Evolutionary conservation across 2,888 invertebrate species (phyloP).

Genomic region (Trachelus stipa): DNA sequence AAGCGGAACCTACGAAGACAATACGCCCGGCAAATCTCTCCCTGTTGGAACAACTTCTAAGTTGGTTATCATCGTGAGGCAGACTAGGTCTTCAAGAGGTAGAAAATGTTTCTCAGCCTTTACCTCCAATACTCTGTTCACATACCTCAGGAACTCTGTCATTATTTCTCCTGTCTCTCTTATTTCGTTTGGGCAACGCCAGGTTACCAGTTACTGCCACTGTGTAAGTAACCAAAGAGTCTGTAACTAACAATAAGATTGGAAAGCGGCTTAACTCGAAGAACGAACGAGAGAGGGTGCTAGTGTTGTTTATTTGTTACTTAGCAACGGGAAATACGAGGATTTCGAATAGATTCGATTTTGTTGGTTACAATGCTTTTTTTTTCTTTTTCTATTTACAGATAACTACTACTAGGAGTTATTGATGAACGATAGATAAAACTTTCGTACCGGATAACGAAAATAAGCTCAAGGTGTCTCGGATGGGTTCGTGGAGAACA

Average conservation of each 20-base stretch:
- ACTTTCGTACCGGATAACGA: not conserved
- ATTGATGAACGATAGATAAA: not conserved
- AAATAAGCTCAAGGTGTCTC: not conserved
- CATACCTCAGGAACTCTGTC: not conserved
- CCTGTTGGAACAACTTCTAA: not conserved
- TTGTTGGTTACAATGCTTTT: not conserved
- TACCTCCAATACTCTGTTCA: not conserved
- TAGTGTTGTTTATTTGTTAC: not conserved
- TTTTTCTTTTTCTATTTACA: not conserved
- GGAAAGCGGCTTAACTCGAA: not conserved
- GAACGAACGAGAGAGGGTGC: not conserved
- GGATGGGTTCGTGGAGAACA: not conserved
- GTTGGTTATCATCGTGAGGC: not conserved
- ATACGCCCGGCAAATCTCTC: slow-evolving; percentile 25
- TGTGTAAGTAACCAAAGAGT: not conserved
- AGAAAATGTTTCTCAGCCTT: slow-evolving; percentile 23
- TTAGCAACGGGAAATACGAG: not conserved
- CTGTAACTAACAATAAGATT: not conserved
- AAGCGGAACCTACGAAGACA: slow-evolving; percentile 26
- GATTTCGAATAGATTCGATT: not conserved
- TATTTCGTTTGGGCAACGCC: slow-evolving; percentile 16
- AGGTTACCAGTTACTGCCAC: not conserved
- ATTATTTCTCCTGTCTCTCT: slow-evolving; percentile 11
- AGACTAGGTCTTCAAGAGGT: not conserved
- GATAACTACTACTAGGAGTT: not conserved